Evolutionary conservation across 2,113 vertebrate genomes (phyloP).

Genomic region (Myotis lucifugus): DNA sequence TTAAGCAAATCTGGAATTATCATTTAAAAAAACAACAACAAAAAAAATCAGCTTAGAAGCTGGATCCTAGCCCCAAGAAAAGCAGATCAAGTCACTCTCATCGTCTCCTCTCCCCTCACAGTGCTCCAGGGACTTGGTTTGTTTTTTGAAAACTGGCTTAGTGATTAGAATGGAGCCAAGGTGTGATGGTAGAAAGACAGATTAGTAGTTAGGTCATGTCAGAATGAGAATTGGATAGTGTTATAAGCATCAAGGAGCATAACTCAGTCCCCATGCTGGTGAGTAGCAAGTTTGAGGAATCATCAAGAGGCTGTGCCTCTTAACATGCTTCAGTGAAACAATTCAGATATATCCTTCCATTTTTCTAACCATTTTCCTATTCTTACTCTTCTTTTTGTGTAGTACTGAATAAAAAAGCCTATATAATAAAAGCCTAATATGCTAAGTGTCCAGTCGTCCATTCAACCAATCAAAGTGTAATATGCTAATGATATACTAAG

Average conservation of each 20-base stretch:
- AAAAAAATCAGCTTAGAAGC: neutral
- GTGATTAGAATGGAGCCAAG: conserved; percentile 4
- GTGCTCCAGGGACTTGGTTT: neutral
- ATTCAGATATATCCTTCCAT: neutral
- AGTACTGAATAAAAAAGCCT: neutral
- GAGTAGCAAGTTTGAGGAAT: neutral
- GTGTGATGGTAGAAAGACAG: neutral
- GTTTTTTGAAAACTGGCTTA: neutral
- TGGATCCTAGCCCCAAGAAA: neutral
- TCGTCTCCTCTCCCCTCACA: neutral
- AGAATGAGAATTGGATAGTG: neutral
- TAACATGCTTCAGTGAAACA: neutral
- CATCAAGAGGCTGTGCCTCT: neutral
- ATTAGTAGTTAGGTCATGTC: neutral
- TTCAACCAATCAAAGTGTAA: too few relatives aligned
- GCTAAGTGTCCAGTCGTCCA: too few relatives aligned
- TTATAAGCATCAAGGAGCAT: neutral
- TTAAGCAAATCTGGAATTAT: neutral
- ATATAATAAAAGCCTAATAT: too few relatives aligned
- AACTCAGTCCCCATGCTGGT: neutral
- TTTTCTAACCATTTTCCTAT: neutral
- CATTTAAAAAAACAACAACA: neutral
- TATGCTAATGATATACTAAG: too few relatives aligned
- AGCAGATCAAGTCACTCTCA: neutral
- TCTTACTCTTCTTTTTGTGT: neutral